A percentile compares a stretch with the other conserved stretches of the same genome.
phyloP scores from a whole-genome alignment of 2,113 vertebrate species.

The Saguinus midas region DNA sequence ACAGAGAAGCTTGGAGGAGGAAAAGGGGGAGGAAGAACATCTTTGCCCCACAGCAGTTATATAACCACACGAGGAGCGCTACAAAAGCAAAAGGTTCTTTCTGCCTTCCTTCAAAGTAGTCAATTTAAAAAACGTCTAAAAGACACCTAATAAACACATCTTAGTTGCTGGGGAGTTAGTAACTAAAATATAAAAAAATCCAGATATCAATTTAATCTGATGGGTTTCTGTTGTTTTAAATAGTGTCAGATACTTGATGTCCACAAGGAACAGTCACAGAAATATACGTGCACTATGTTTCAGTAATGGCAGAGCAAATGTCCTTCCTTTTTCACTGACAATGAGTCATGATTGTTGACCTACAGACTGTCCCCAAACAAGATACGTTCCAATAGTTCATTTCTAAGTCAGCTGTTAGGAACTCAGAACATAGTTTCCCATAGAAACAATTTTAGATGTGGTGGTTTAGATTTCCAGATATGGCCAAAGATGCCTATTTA shows the following conservation, averaged over 20 bases:
- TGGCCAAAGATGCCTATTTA: slow-evolving; percentile 26
- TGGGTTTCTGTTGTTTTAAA: background rate
- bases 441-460: slow-evolving; percentile 57
- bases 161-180: background rate
- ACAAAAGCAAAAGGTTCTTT: slow-evolving; percentile 28
- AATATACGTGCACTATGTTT: background rate
- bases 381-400: slow-evolving; percentile 57
- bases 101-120: slow-evolving; percentile 48
- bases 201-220: background rate
- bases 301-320: background rate
- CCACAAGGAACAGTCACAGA: background rate
- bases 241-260: background rate
- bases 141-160: background rate
- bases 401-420: slow-evolving; percentile 51
- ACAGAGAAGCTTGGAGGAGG: slow-evolving; percentile 64
- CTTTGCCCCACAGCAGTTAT: slow-evolving; percentile 42
- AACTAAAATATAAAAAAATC: background rate
- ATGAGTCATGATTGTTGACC: slow-evolving; percentile 49
- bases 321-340: slow-evolving; percentile 5
- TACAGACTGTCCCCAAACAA: slow-evolving; percentile 34
- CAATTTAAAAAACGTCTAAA: background rate
- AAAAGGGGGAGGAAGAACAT: slow-evolving; percentile 31
- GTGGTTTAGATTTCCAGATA: slow-evolving; percentile 63
- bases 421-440: slow-evolving; percentile 68
- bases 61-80: slow-evolving; percentile 64